Conservation (phyloP, 92 coral and sea anemone genomes). For the Blastomussa wellsi region DNA sequence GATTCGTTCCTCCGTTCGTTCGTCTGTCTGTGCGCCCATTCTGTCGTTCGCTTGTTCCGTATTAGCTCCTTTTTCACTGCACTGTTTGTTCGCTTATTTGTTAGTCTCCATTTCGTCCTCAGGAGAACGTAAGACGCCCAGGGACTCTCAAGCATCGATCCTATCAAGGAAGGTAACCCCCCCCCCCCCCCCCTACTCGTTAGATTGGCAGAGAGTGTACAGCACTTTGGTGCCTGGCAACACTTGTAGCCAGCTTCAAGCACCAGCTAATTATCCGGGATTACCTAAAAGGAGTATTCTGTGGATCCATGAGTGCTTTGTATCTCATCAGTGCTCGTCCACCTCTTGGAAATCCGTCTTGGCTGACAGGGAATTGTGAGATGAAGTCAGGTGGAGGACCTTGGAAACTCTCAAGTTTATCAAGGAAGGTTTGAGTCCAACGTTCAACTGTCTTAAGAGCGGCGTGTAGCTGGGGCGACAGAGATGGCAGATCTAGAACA, state of each 20-base stretch:
- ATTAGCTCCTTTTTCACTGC: too few relatives aligned
- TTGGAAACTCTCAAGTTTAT: slow-evolving; percentile 75
- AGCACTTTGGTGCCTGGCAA: too few relatives aligned
- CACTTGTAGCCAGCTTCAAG: too few relatives aligned
- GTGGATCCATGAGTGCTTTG: slow-evolving; percentile 93
- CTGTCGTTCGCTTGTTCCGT: not conserved
- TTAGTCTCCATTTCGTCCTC: not conserved
- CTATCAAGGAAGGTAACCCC: too few relatives aligned
- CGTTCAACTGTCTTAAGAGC: slow-evolving; percentile 89
- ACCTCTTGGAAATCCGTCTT: slow-evolving; percentile 90
- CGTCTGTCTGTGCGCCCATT: not conserved
- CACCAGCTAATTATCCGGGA: not conserved
- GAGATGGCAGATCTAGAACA: slow-evolving; percentile 85
- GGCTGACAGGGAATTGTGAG: slow-evolving; percentile 86
- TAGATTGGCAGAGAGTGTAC: too few relatives aligned
- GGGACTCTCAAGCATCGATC: too few relatives aligned
- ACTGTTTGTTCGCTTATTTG: not conserved
- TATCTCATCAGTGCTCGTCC: slow-evolving; percentile 94
- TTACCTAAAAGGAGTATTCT: slow-evolving; percentile 78
- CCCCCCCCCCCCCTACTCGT: too few relatives aligned
- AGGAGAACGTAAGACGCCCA: too few relatives aligned
- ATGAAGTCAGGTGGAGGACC: slow-evolving; percentile 92
- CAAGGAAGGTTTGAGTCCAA: slow-evolving; percentile 87
- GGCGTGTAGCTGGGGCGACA: slow-evolving; percentile 92
- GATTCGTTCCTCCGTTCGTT: not conserved